Conservation (phyloP, 2,797 vertebrate species). For the Hippocampus kuda region DNA sequence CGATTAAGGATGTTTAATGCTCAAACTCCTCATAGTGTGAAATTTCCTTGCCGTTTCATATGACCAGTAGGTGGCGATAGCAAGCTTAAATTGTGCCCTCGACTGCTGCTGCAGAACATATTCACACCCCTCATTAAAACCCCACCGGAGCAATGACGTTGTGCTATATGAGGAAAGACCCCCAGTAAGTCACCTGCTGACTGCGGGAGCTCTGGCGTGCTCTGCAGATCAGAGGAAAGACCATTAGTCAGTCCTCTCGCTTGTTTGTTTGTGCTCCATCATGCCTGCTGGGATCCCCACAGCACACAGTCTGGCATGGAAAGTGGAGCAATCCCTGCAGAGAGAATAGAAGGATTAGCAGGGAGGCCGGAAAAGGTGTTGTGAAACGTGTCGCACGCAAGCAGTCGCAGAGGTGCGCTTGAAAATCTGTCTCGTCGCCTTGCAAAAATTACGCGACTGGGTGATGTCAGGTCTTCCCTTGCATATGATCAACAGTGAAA, state of each 20-base stretch:
- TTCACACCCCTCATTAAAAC: background rate
- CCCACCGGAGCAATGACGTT: background rate
- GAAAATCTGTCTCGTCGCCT: background rate
- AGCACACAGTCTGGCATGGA: conserved; percentile 25
- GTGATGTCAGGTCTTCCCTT: background rate
- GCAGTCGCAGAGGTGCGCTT: conserved; percentile 5
- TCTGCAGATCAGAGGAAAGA: background rate
- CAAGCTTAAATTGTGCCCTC: background rate
- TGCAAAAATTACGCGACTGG: background rate
- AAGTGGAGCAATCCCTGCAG: conserved; percentile 49
- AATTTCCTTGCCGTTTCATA: background rate
- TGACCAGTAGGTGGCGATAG: background rate
- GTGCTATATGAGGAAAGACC: background rate
- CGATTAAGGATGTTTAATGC: too few relatives aligned
- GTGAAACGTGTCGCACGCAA: conserved; percentile 19
- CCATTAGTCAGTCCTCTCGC: background rate
- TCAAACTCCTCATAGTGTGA: background rate
- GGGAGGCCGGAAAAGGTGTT: conserved; percentile 20
- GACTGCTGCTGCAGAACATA: background rate
- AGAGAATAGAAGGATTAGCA: conserved; percentile 45
- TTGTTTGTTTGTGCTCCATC: conserved; percentile 17
- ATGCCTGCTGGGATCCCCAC: conserved; percentile 18
- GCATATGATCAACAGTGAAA: background rate
- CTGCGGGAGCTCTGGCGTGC: background rate
- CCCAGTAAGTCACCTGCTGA: background rate